Evolutionary conservation across 2,797 vertebrate genomes (phyloP).

Genomic region (Poecile montanus): DNA sequence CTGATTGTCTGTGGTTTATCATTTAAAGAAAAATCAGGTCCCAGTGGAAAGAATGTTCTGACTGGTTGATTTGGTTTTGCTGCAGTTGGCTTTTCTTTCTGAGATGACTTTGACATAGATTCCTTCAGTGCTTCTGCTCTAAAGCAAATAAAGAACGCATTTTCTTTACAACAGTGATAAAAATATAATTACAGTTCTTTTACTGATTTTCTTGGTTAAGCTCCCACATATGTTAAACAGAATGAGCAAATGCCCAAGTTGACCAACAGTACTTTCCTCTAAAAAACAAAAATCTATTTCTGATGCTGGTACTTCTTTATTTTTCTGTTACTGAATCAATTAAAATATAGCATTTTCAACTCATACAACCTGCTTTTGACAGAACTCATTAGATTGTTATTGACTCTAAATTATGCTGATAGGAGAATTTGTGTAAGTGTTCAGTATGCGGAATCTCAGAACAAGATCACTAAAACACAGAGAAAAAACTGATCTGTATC

Average conservation of each 20-base stretch:
- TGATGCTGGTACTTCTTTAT: neutral
- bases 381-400: neutral
- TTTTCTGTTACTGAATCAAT: neutral
- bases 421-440: neutral
- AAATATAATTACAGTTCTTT: neutral
- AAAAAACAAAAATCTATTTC: neutral
- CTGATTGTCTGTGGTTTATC: constrained; percentile 86
- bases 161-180: neutral
- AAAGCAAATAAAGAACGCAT: constrained; percentile 21
- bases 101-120: constrained; percentile 80
- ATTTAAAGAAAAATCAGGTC: constrained; percentile 87
- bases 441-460: neutral
- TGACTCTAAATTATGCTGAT: neutral
- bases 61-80: constrained; percentile 79
- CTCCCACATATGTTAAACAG: neutral
- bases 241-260: neutral
- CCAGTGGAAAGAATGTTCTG: constrained; percentile 89
- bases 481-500: neutral
- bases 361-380: neutral
- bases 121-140: constrained; percentile 95
- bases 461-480: neutral
- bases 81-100: constrained; percentile 78
- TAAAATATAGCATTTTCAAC: neutral
- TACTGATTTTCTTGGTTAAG: neutral
- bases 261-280: neutral